Conservation (phyloP, 2,888 invertebrate species). For the Ichneumoninae sp. region DNA sequence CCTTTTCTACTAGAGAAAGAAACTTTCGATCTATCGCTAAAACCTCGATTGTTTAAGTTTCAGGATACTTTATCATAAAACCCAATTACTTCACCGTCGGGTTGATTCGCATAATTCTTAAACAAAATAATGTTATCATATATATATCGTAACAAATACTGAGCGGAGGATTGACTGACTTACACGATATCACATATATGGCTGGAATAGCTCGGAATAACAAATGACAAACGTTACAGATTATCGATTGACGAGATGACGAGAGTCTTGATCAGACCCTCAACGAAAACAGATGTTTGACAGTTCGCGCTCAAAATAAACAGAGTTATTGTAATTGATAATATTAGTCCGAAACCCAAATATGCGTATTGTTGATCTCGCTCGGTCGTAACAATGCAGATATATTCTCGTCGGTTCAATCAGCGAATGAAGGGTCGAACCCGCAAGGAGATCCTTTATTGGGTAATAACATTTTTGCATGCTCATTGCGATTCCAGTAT, state of each 20-base stretch:
- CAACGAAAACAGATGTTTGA: too few relatives aligned
- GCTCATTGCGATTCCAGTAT: not conserved
- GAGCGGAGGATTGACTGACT: not conserved
- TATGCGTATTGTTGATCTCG: too few relatives aligned
- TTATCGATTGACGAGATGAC: too few relatives aligned
- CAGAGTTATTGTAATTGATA: too few relatives aligned
- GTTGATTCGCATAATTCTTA: not conserved
- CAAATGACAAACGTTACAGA: too few relatives aligned
- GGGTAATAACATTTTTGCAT: conserved; percentile 4
- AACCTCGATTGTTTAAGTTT: not conserved
- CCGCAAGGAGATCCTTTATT: not conserved
- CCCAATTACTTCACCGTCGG: conserved; percentile 7
- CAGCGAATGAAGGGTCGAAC: not conserved
- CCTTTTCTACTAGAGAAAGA: conserved; percentile 10
- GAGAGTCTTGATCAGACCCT: too few relatives aligned
- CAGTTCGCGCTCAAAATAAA: too few relatives aligned
- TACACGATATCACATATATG: not conserved
- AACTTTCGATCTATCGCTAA: conserved; percentile 4
- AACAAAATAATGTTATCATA: too few relatives aligned
- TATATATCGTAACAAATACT: too few relatives aligned
- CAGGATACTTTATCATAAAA: conserved; percentile 7
- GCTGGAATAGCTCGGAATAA: too few relatives aligned
- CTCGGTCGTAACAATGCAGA: too few relatives aligned
- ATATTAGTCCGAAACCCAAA: too few relatives aligned
- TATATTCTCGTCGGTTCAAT: not conserved